Percentiles rank a stretch among this genome's conserved stretches.
These are phyloP conservation scores for Seriola quinqueradiata DNA, from an alignment of 2,113 vertebrate genomes.

Conservation along the genomic window DNA sequence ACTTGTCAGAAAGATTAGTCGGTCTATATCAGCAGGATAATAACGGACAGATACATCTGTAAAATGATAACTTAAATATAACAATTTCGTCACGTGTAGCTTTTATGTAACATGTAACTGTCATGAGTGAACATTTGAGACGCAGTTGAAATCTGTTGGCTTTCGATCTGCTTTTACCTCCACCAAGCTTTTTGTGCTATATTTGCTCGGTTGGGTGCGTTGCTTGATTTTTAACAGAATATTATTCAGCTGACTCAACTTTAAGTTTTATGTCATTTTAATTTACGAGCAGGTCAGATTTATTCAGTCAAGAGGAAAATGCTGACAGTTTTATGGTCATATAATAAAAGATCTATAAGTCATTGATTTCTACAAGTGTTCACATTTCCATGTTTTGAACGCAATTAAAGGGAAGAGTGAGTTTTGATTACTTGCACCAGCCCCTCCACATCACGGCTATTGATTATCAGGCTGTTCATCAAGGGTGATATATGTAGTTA, in stretches of 20 bases:
- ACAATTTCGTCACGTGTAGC: neutral
- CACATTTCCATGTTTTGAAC: conserved; percentile 13
- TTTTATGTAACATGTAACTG: conserved; percentile 8
- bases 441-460: neutral
- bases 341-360: conserved; percentile 3
- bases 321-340: conserved; percentile 1
- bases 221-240: neutral
- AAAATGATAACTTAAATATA: conserved; percentile 16
- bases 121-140: conserved; percentile 7
- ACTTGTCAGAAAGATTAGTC: conserved; percentile 18
- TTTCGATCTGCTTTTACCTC: conserved; percentile 9
- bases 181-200: conserved; percentile 4
- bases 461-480: conserved; percentile 25
- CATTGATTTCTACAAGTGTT: neutral
- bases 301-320: conserved; percentile 11
- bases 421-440: conserved; percentile 31
- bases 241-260: neutral
- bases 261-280: neutral
- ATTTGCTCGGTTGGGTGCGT: neutral
- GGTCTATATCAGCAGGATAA: neutral
- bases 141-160: conserved; percentile 3
- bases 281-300: neutral
- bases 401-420: conserved; percentile 48
- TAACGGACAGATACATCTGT: neutral
- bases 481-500: conserved; percentile 16